These are phyloP conservation scores for Polypterus senegalus DNA, from an alignment of 2,113 vertebrate species.

Conservation along the genomic window DNA sequence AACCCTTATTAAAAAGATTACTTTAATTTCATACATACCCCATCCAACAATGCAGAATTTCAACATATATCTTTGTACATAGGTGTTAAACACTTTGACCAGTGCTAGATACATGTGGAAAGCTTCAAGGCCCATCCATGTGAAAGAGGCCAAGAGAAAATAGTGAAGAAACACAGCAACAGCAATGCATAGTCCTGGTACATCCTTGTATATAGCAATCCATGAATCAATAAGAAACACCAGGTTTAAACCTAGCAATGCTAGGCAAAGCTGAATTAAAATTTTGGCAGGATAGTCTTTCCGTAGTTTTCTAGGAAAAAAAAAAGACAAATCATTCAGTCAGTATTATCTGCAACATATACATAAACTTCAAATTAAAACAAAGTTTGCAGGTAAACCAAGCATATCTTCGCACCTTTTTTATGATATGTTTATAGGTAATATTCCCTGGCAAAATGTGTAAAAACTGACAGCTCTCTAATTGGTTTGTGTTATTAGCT, in stretches of 20 bases:
- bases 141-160: slow-evolving; percentile 86
- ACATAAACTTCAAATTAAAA: too few relatives aligned
- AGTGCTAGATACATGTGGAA: slow-evolving; percentile 94
- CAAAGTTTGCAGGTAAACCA: too few relatives aligned
- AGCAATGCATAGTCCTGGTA: slow-evolving; percentile 62
- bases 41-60: slow-evolving; percentile 81
- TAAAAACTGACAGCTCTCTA: too few relatives aligned
- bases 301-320: slow-evolving; percentile 67
- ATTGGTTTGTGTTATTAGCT: too few relatives aligned
- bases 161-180: slow-evolving; percentile 89
- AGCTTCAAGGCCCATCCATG: slow-evolving; percentile 93
- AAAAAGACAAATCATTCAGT: background rate
- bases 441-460: too few relatives aligned
- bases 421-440: too few relatives aligned
- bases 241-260: slow-evolving; percentile 75
- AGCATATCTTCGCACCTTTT: too few relatives aligned
- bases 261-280: slow-evolving; percentile 78
- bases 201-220: slow-evolving; percentile 59
- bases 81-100: slow-evolving; percentile 83
- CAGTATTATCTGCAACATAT: too few relatives aligned
- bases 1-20: slow-evolving; percentile 8
- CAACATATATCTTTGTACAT: slow-evolving; percentile 80
- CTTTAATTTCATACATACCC: slow-evolving; percentile 53
- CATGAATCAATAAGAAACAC: slow-evolving; percentile 78
- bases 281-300: slow-evolving; percentile 92